Conservation (phyloP, 2,113 vertebrate species). For the Equus quagga region DNA sequence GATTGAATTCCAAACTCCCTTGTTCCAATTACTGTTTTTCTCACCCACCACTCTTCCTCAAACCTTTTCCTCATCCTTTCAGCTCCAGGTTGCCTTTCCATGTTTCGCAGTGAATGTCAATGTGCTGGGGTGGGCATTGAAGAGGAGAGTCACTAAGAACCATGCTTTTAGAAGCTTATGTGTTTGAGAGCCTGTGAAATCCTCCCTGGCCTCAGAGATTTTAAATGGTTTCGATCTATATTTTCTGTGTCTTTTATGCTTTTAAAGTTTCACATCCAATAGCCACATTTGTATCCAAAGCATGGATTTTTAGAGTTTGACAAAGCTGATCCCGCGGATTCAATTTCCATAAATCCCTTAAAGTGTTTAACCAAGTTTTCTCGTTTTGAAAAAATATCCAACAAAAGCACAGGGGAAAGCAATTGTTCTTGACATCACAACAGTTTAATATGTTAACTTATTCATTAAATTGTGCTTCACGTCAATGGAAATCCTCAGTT, state of each 20-base stretch:
- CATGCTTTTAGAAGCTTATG: neutral
- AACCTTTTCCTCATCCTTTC: neutral
- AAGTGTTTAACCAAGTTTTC: slow-evolving; percentile 77
- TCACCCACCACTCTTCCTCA: neutral
- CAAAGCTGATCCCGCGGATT: slow-evolving; percentile 71
- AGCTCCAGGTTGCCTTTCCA: neutral
- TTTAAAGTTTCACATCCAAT: slow-evolving; percentile 59
- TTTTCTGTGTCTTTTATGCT: slow-evolving; percentile 60
- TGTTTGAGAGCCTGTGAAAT: slow-evolving; percentile 59
- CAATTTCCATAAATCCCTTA: slow-evolving; percentile 83
- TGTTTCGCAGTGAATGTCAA: neutral
- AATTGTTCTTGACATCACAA: slow-evolving; percentile 87
- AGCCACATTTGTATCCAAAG: slow-evolving; percentile 72
- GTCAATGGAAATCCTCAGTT: slow-evolving; percentile 86
- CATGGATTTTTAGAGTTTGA: slow-evolving; percentile 82
- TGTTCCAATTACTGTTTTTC: neutral
- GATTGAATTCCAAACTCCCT: neutral
- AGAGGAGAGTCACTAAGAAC: neutral
- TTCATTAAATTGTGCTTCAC: slow-evolving; percentile 90
- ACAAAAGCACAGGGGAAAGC: slow-evolving; percentile 85
- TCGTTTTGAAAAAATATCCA: slow-evolving; percentile 79
- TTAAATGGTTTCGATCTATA: slow-evolving; percentile 47
- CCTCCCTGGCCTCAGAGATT: slow-evolving; percentile 22
- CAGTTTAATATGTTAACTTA: slow-evolving; percentile 89
- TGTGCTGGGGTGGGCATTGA: neutral